Conservation (phyloP, 2,797 vertebrate species). For the Pangasius mekongensis region DNA sequence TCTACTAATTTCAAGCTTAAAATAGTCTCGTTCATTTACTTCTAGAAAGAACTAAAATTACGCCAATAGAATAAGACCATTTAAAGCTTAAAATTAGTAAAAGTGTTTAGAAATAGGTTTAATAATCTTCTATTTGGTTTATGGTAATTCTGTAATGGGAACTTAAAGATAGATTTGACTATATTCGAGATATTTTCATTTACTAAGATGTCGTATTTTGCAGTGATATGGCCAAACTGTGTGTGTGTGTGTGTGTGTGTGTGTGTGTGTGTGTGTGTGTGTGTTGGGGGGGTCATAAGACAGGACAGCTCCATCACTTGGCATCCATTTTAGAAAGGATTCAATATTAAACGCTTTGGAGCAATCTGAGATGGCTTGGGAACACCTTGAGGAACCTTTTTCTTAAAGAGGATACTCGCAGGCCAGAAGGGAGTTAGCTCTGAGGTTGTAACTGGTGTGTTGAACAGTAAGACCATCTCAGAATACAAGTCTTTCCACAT, state of each 20-base stretch:
- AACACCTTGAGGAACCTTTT: not conserved
- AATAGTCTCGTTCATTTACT: not conserved
- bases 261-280: no score
- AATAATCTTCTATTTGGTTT: not conserved
- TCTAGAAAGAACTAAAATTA: not conserved
- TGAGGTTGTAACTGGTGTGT: not conserved
- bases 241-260: no score
- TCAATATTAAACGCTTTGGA: not conserved
- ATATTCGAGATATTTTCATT: not conserved
- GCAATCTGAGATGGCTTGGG: not conserved
- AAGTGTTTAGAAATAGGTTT: not conserved
- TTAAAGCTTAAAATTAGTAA: not conserved
- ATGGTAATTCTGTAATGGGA: not conserved
- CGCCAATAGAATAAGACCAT: not conserved
- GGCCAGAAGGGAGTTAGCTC: not conserved
- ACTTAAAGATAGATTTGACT: not conserved
- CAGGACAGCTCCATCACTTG: not conserved
- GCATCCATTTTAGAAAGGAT: not conserved
- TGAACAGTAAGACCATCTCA: not conserved
- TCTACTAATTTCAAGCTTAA: not conserved
- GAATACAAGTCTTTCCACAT: slow-evolving; percentile 15
- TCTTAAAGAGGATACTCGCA: not conserved
- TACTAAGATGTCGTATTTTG: not conserved
- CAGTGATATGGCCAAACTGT: not conserved
- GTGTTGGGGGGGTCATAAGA: not conserved